phyloP scores from a whole-genome alignment of 1,140 invertebrate species.

The Nilaparvata lugens region DNA sequence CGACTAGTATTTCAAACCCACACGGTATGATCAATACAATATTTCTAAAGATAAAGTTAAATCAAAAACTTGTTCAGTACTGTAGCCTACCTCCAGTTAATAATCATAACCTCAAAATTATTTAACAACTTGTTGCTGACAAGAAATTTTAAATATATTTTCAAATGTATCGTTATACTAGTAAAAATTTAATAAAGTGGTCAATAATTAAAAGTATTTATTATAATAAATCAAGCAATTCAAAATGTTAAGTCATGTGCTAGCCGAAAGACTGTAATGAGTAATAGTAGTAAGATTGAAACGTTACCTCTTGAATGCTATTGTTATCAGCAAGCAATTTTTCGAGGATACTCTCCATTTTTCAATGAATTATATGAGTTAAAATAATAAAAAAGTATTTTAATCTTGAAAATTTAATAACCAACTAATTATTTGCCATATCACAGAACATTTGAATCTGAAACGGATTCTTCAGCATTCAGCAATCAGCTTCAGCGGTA shows the following conservation, averaged over 20 bases:
- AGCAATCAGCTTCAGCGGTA: too few relatives aligned
- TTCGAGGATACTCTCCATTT: conserved; percentile 43
- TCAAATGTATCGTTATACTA: neutral
- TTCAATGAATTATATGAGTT: too few relatives aligned
- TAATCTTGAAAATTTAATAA: too few relatives aligned
- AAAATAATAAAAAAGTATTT: too few relatives aligned
- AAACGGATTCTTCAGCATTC: too few relatives aligned
- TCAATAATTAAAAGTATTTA: neutral
- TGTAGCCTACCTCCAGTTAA: too few relatives aligned
- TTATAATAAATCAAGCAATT: neutral
- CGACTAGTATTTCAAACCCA: too few relatives aligned
- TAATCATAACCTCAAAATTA: neutral
- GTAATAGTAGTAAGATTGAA: neutral
- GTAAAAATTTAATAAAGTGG: neutral
- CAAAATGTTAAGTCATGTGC: neutral
- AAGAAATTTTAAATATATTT: neutral
- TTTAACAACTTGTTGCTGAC: neutral
- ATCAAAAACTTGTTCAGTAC: too few relatives aligned
- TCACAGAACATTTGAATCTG: too few relatives aligned
- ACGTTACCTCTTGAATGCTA: conserved; percentile 44
- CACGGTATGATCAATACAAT: too few relatives aligned
- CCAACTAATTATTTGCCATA: too few relatives aligned
- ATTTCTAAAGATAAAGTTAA: too few relatives aligned
- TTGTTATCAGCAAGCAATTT: conserved; percentile 42
- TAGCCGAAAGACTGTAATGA: neutral